phyloP scores from a whole-genome alignment of 2,888 invertebrate genomes.

The Harpalus rubripes region DNA sequence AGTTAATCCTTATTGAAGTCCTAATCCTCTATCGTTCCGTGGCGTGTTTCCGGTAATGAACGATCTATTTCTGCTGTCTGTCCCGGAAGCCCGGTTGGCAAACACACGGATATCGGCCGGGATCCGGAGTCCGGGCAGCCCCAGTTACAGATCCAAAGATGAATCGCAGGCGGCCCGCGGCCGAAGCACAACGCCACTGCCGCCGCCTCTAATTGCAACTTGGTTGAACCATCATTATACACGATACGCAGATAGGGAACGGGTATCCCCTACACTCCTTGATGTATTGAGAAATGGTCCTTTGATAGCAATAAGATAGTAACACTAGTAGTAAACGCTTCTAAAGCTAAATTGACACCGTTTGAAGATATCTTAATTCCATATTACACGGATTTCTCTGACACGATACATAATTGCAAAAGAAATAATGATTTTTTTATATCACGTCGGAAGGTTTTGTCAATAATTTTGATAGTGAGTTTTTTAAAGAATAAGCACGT shows the following conservation, averaged over 20 bases:
- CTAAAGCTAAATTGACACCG: background rate
- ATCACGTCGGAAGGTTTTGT: no score
- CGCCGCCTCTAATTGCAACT: background rate
- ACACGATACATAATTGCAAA: no score
- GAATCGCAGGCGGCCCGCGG: background rate
- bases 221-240: no score
- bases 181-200: background rate
- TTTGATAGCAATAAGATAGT: background rate
- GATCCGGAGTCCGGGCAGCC: background rate
- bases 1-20: no score
- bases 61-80: background rate
- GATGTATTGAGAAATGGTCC: constrained; percentile 2
- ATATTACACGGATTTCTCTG: no score
- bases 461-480: no score
- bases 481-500: no score
- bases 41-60: constrained; percentile 27
- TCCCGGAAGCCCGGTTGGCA: constrained; percentile 21
- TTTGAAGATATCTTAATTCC: background rate
- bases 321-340: background rate
- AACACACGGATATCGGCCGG: background rate
- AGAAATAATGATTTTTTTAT: no score
- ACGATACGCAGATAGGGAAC: background rate
- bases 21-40: background rate
- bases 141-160: background rate
- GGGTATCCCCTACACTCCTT: background rate